Percentiles rank a stretch among this genome's conserved stretches.
These are phyloP conservation scores for Mythimna lalbum DNA, from an alignment of 2,888 invertebrate genomes.

Conservation along the genomic window DNA sequence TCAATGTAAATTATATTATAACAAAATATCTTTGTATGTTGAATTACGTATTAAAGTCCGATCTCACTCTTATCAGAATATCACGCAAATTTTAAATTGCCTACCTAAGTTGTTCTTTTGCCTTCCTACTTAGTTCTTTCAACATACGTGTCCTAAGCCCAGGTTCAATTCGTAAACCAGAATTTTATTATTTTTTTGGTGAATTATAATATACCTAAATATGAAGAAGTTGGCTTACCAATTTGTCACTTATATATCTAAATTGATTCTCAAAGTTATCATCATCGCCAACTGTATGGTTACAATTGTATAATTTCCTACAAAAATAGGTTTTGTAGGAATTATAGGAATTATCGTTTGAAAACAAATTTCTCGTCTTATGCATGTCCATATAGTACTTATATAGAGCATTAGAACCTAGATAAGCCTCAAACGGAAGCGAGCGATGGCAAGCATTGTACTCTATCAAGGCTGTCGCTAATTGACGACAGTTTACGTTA, in stretches of 20 bases:
- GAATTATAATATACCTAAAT: too few relatives aligned
- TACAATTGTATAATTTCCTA: conserved; percentile 1
- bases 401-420: conserved; percentile 59
- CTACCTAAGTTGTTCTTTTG: not conserved
- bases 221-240: too few relatives aligned
- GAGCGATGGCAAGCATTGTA: conserved; percentile 70
- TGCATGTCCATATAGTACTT: conserved; percentile 29
- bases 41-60: conserved; percentile 1
- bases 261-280: too few relatives aligned
- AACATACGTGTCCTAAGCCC: not conserved
- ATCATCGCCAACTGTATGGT: conserved; percentile 2
- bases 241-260: too few relatives aligned
- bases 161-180: not conserved
- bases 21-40: not conserved
- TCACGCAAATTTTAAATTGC: not conserved
- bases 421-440: conserved; percentile 72
- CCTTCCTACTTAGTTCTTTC: not conserved
- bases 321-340: too few relatives aligned
- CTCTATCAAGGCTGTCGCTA: conserved; percentile 57
- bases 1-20: too few relatives aligned
- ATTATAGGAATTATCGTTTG: too few relatives aligned
- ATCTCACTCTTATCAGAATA: not conserved
- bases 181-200: not conserved
- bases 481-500: conserved; percentile 57
- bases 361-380: conserved; percentile 28